Evolutionary conservation across 2,797 vertebrate species (phyloP).

Genomic region (Carcharodon carcharias): DNA sequence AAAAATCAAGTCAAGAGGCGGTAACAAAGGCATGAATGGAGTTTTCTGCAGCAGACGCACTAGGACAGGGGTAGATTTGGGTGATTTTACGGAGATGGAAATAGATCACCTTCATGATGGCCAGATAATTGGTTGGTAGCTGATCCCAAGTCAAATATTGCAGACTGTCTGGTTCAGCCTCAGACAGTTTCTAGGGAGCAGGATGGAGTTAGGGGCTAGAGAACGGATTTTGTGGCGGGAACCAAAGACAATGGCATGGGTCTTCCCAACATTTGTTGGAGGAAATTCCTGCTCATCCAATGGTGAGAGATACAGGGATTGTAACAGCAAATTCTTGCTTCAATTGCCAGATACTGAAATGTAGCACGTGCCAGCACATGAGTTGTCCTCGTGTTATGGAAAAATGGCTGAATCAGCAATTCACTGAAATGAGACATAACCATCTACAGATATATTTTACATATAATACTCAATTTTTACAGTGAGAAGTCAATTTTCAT

Average conservation of each 20-base stretch:
- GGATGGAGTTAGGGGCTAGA: not conserved
- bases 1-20: not conserved
- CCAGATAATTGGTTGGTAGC: not conserved
- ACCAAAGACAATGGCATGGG: not conserved
- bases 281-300: not conserved
- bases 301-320: not conserved
- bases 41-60: not conserved
- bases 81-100: not conserved
- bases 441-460: not conserved
- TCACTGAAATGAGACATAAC: not conserved
- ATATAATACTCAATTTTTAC: not conserved
- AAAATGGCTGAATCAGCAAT: not conserved
- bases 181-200: not conserved
- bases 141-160: not conserved
- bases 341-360: not conserved
- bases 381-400: not conserved
- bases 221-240: not conserved
- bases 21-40: not conserved
- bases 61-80: not conserved
- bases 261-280: not conserved
- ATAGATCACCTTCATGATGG: not conserved
- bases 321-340: not conserved
- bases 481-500: not conserved
- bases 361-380: not conserved
- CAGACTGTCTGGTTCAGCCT: not conserved